Percentiles rank a stretch among this genome's conserved stretches.
Conservation (phyloP, 2,797 vertebrate genomes). For the Etheostoma nigrum region DNA sequence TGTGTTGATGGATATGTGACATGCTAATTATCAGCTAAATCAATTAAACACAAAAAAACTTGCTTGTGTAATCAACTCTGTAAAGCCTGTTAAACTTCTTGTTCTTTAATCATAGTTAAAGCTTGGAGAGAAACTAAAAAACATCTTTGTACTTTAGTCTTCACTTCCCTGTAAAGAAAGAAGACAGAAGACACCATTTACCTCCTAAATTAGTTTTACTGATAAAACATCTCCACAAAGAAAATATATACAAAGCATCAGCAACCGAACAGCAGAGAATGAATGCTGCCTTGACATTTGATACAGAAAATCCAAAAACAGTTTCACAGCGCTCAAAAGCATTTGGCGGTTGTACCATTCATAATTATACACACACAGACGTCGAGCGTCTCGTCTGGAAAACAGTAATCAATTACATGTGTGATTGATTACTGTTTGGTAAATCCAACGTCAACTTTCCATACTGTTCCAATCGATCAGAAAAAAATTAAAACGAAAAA, state of each 20-base stretch:
- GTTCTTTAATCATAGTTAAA: too few species aligned
- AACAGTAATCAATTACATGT: constrained; percentile 32
- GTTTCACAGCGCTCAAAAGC: constrained; percentile 22
- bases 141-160: too few species aligned
- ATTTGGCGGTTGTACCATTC: background rate
- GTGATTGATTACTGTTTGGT: background rate
- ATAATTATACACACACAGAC: constrained; percentile 8
- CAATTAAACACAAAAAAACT: background rate
- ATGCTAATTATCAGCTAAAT: background rate
- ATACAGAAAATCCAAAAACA: constrained; percentile 5
- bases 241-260: constrained; percentile 68
- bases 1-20: background rate
- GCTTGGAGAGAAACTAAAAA: too few species aligned
- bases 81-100: background rate
- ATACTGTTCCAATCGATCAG: background rate
- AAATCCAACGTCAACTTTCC: background rate
- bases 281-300: constrained; percentile 26
- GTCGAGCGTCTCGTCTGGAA: constrained; percentile 4
- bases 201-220: constrained; percentile 59
- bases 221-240: constrained; percentile 68
- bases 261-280: constrained; percentile 38
- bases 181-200: background rate
- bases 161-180: background rate
- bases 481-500: constrained; percentile 11
- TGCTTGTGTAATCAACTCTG: background rate